Evolutionary conservation across 1,140 invertebrate genomes (phyloP).

Genomic region (Notospermus geniculatus): DNA sequence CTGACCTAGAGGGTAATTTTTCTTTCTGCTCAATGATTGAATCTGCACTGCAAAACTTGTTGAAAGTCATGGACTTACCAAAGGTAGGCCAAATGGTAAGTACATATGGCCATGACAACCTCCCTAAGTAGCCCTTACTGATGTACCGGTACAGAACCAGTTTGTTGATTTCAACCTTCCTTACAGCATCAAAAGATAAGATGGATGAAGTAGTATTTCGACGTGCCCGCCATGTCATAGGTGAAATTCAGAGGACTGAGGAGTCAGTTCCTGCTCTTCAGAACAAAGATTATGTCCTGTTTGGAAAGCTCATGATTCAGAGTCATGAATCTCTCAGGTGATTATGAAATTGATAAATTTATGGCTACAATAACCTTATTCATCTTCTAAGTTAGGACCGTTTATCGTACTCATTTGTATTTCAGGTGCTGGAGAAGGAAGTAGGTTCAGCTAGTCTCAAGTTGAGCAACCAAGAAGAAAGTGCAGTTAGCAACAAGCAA

Average conservation of each 20-base stretch:
- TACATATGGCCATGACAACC: too few relatives aligned
- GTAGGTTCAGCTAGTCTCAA: neutral
- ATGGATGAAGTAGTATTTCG: conserved; percentile 65
- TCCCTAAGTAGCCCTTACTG: too few relatives aligned
- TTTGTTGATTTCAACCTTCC: neutral
- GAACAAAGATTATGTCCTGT: conserved; percentile 66
- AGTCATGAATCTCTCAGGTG: conserved; percentile 81
- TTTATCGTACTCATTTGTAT: neutral
- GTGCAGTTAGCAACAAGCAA: conserved; percentile 8
- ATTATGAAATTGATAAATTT: too few relatives aligned
- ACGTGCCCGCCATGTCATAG: conserved; percentile 78
- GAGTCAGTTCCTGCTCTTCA: conserved; percentile 69
- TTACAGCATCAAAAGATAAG: conserved; percentile 44
- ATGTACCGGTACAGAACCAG: too few relatives aligned
- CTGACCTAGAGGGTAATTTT: conserved; percentile 43
- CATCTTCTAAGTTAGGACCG: neutral
- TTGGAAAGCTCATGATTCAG: conserved; percentile 80
- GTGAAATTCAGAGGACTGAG: conserved; percentile 76
- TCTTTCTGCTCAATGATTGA: neutral
- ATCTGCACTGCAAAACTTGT: too few relatives aligned
- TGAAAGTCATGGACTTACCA: too few relatives aligned
- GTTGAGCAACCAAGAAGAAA: neutral
- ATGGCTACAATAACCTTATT: neutral
- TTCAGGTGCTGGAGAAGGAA: neutral
- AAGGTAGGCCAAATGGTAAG: too few relatives aligned